Conservation (phyloP, 2,888 invertebrate genomes). For the Lagria hirta region DNA sequence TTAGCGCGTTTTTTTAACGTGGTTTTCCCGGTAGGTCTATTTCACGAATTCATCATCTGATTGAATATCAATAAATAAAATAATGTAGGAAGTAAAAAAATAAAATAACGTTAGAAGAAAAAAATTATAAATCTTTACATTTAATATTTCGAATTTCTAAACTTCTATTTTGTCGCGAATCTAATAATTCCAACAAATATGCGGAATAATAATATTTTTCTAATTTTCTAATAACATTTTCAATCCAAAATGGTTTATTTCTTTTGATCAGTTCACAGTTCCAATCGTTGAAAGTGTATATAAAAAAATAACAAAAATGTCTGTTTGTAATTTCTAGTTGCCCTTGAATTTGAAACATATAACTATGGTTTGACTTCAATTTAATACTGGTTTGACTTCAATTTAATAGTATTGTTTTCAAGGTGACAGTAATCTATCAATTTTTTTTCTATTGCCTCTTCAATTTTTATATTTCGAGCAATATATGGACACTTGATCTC, state of each 20-base stretch:
- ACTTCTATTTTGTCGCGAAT: not conserved
- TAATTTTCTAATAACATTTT: constrained; percentile 1
- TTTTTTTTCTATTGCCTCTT: not conserved
- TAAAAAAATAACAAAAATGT: constrained; percentile 3
- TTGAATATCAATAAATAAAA: no score
- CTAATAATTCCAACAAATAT: not conserved
- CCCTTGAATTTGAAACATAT: constrained; percentile 9
- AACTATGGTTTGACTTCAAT: not conserved
- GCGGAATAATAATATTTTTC: not conserved
- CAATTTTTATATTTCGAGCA: constrained; percentile 1
- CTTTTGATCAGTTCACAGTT: constrained; percentile 1
- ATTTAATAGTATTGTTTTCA: not conserved
- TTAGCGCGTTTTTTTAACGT: no score
- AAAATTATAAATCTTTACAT: constrained; percentile 2
- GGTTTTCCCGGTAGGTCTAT: no score
- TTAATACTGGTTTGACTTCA: constrained; percentile 1
- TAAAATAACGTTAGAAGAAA: no score
- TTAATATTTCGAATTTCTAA: constrained; percentile 1
- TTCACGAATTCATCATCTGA: no score
- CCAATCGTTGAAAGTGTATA: not conserved
- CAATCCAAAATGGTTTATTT: constrained; percentile 2
- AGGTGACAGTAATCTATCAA: not conserved
- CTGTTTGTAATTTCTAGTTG: constrained; percentile 1
- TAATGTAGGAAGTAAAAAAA: no score
- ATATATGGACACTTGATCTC: constrained; percentile 2